phyloP scores from a whole-genome alignment of 1,140 invertebrate genomes.

The Apis cerana region DNA sequence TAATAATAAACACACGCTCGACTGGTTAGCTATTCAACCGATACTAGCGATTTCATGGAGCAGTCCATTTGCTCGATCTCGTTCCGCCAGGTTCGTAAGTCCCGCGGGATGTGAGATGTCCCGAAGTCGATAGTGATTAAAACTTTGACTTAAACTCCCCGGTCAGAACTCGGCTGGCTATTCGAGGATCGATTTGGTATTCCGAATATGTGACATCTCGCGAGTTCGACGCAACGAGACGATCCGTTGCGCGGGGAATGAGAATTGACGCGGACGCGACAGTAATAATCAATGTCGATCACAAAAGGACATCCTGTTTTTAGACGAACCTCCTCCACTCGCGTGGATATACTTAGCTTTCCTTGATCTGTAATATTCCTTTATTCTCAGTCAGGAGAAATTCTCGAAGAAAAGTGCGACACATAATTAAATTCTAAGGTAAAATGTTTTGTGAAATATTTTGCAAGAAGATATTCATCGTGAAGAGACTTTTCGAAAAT shows the following conservation, averaged over 20 bases:
- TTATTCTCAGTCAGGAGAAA: too few species aligned
- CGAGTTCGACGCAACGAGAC: conserved; percentile 57
- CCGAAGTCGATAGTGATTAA: conserved; percentile 77
- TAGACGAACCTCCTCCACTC: background rate
- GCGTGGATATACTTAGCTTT: too few species aligned
- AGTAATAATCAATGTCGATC: conserved; percentile 56
- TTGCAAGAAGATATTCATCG: too few species aligned
- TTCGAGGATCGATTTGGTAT: conserved; percentile 70
- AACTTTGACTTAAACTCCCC: conserved; percentile 74
- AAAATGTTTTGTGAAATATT: background rate
- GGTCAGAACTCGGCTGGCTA: conserved; percentile 65
- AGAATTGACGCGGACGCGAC: conserved; percentile 53
- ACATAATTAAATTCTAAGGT: background rate
- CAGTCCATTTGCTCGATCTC: conserved; percentile 66
- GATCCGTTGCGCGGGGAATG: conserved; percentile 59
- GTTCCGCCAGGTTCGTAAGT: conserved; percentile 62
- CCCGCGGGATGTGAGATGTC: conserved; percentile 67
- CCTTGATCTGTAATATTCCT: too few species aligned
- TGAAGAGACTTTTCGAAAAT: too few species aligned
- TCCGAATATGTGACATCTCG: conserved; percentile 67
- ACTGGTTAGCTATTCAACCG: conserved; percentile 42
- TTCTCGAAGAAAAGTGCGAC: too few species aligned
- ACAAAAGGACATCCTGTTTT: background rate
- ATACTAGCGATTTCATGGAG: conserved; percentile 48
- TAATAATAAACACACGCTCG: conserved; percentile 55